phyloP scores from a whole-genome alignment of 2,113 vertebrate genomes.

The Carassius carassius region DNA sequence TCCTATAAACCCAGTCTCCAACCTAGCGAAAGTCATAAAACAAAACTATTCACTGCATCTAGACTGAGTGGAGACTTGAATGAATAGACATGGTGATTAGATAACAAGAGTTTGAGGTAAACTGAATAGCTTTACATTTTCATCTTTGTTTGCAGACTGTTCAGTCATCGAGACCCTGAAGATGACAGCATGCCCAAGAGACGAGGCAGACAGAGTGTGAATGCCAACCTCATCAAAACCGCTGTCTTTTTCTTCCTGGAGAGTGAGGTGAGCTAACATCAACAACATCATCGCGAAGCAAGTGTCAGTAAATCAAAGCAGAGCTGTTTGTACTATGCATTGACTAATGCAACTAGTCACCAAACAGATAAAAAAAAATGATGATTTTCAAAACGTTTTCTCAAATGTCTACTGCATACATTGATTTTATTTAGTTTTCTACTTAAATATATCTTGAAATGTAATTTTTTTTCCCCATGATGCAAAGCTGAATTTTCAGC shows the following conservation, averaged over 20 bases:
- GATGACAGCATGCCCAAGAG: slow-evolving; percentile 91
- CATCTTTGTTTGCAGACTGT: slow-evolving; percentile 77
- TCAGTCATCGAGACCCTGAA: slow-evolving; percentile 94
- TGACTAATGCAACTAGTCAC: background rate
- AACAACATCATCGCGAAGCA: background rate
- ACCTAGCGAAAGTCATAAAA: background rate
- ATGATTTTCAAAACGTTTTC: background rate
- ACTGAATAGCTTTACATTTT: background rate
- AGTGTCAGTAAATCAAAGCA: background rate
- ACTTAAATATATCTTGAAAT: no score
- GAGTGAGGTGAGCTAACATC: slow-evolving; percentile 86
- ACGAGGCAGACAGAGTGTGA: slow-evolving; percentile 93
- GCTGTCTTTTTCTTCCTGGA: slow-evolving; percentile 99
- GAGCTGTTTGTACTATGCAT: background rate
- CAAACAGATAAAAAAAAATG: background rate
- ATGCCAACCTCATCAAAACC: slow-evolving; percentile 97
- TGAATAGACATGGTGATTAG: background rate
- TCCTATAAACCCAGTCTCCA: background rate
- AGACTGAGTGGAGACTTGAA: background rate
- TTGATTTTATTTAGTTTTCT: no score
- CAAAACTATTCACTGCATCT: background rate
- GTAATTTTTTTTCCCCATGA: no score
- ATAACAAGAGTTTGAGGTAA: background rate
- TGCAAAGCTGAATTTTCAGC: no score
- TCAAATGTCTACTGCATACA: background rate